These are phyloP conservation scores for Caenorhabditis panamensis DNA, from an alignment of 2,888 invertebrate genomes.

Conservation along the genomic window DNA sequence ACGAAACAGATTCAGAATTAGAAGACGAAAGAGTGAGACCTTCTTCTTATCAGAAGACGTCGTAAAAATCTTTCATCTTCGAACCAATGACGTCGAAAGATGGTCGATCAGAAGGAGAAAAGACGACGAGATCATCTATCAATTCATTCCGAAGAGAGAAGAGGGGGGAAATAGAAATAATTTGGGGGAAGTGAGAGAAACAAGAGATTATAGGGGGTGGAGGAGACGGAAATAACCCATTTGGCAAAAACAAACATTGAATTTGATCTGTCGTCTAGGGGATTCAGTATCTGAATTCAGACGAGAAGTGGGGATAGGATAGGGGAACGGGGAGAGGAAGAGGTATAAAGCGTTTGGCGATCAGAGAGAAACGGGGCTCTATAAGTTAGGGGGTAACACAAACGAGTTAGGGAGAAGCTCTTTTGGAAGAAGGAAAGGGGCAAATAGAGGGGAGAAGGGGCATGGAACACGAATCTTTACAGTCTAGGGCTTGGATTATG, in stretches of 20 bases:
- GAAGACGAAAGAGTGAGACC: constrained; percentile 3
- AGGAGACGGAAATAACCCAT: constrained; percentile 18
- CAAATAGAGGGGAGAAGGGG: neutral
- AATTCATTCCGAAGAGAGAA: constrained; percentile 28
- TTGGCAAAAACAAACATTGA: constrained; percentile 33
- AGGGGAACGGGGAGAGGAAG: constrained; percentile 4
- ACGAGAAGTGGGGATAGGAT: neutral
- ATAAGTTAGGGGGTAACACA: neutral
- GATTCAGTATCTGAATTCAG: too few relatives aligned
- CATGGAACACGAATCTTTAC: constrained; percentile 48
- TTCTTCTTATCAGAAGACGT: neutral
- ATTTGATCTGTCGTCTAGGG: too few relatives aligned
- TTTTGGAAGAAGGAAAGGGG: neutral
- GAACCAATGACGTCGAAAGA: constrained; percentile 58
- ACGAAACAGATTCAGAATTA: neutral
- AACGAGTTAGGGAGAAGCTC: constrained; percentile 39
- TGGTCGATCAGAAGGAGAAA: constrained; percentile 46
- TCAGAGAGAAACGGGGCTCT: constrained; percentile 1
- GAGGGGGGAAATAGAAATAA: neutral
- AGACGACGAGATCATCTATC: constrained; percentile 39
- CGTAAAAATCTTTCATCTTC: constrained; percentile 49
- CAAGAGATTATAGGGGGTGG: constrained; percentile 3
- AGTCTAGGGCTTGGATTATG: constrained; percentile 22
- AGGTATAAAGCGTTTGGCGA: constrained; percentile 36
- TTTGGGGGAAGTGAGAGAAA: constrained; percentile 3